These are phyloP conservation scores for Bradypodion pumilum DNA, from an alignment of 2,797 vertebrate species.

Conservation along the genomic window DNA sequence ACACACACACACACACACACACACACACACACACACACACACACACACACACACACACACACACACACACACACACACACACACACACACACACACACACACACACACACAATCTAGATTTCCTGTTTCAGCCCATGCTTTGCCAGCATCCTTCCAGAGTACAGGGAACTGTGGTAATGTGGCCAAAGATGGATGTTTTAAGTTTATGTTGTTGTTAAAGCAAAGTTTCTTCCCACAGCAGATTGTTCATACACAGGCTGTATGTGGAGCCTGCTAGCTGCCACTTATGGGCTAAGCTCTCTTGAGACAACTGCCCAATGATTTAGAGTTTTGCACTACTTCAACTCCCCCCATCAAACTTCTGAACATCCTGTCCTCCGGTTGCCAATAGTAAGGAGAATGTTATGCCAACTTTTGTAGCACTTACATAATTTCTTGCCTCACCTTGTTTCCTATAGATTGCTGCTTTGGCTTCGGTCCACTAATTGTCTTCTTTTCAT, in stretches of 20 bases:
- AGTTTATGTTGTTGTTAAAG: too few species aligned
- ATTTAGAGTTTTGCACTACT: neutral
- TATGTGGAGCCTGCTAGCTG: neutral
- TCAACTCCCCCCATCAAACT: neutral
- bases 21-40: neutral
- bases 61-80: conserved; percentile 4
- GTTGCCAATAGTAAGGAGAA: neutral
- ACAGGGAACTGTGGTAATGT: neutral
- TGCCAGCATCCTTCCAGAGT: neutral
- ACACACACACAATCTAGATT: too few species aligned
- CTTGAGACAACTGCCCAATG: neutral
- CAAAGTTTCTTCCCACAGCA: neutral
- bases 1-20: conserved; percentile 3
- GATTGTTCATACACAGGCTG: neutral
- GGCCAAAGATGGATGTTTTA: neutral
- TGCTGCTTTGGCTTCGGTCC: neutral
- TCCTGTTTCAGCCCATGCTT: conserved; percentile 35
- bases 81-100: neutral
- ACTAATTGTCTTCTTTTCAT: neutral
- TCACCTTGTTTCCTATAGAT: neutral
- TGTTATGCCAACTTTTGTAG: neutral
- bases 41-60: neutral
- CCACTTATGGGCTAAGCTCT: neutral
- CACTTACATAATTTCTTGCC: conserved; percentile 1
- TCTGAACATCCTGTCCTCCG: neutral